Evolutionary conservation across 2,113 vertebrate genomes (phyloP), one percentile per base, ranked within the genome.

Genomic region (Prunella himalayana): DNA sequence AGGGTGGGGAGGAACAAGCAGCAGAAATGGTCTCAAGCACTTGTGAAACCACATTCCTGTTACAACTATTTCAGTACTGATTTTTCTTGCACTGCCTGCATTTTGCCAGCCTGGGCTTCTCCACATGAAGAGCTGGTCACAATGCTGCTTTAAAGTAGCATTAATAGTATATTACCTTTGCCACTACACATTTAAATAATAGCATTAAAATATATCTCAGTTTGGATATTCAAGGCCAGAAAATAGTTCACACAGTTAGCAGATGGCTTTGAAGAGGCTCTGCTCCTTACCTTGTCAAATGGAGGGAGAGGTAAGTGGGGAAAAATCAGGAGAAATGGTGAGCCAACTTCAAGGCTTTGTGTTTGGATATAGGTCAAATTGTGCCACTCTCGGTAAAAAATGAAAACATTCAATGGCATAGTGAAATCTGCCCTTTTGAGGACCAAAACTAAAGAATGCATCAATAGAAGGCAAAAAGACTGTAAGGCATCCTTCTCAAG

Each of bases 331-430:
- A 18, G 9, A 88, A 94, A 94, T 71, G 60, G 88, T 89, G 72
- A 88, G 80, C 77, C 86, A 91, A 10, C 76, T 90, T 92, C 79
- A 93, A 94, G 86, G 91, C 86, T 95, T 97, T 89, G 69, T 91
- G 47, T 91, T 91, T 68, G n/a, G 94, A 84, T 92, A 60, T 56
- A 94, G 94, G 83, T 94, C 94, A 94, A 88, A 79, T 51, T 68
- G 77, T 92, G 89, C 77, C 86, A 91, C 65, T 44, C 39, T 85
- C 1, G 0, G 86, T 66, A 81, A 84, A 86, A 92, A 94, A 88
- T 70, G 76, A 84, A 84, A 94, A 89, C 44, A 86, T 91, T 94
- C 81, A 95, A 82, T 75, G 69, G 56, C 65, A 91, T 64, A 86
- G 88, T 86, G 56, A 89, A 96, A 94, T 92, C 69, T 94, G 69